Evolutionary conservation across 2,113 vertebrate genomes (phyloP).

Genomic region (Cryptomyrus ogoouensis): DNA sequence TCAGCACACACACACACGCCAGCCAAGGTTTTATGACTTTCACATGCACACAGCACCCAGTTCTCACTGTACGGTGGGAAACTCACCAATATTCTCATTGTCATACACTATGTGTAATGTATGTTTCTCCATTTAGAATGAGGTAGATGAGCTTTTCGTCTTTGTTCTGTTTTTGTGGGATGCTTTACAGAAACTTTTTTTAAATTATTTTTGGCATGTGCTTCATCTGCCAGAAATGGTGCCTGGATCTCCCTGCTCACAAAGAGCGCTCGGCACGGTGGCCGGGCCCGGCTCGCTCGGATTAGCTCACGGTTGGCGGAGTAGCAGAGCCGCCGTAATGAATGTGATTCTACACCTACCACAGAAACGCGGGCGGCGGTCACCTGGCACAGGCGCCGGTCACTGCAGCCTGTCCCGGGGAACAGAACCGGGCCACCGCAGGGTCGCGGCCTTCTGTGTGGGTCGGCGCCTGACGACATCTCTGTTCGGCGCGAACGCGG

Average conservation of each 20-base stretch:
- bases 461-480: background rate
- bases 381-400: background rate
- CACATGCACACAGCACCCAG: background rate
- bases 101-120: background rate
- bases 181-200: background rate
- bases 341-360: background rate
- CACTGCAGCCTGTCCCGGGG: background rate
- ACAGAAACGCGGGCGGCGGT: background rate
- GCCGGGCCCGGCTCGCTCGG: background rate
- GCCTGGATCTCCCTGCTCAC: background rate
- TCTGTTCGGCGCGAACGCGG: background rate
- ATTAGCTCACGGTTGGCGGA: background rate
- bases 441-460: background rate
- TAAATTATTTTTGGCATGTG: background rate
- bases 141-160: background rate
- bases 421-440: background rate
- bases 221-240: background rate
- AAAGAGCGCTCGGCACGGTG: background rate
- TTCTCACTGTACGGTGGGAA: background rate
- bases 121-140: background rate
- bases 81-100: background rate
- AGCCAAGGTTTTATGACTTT: background rate
- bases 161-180: background rate
- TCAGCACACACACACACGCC: background rate
- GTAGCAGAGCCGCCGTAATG: background rate